Base-by-base conservation (phyloP, 2,113 vertebrate species). In the Holacanthus passer region DNA sequence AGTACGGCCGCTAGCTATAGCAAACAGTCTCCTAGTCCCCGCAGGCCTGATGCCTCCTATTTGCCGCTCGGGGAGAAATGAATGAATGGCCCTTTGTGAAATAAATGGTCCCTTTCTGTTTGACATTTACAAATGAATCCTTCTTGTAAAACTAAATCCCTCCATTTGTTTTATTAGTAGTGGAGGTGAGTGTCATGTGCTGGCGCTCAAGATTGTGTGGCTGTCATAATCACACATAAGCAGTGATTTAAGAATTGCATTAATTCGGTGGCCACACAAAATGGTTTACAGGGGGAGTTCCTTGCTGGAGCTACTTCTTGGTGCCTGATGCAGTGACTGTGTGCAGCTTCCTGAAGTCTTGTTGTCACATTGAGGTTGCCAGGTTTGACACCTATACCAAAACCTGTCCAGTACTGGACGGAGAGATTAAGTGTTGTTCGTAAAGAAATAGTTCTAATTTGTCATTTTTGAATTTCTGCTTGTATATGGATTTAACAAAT, bases 11-110 rank as follows among this genome's bases (percentile, higher is more conserved):
- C 80, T 59, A 83, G 90, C 86, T 89, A 79, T 48, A 77, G 86
- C 84, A 86, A 92, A 89, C 89, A 82, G 80, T 60, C 69, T 73
- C 87, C 56, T 10, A 52, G 76, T 87, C 79, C 85, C 88, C 58
- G 45, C 59, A 35, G 87, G 86, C 74, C 66, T n/a, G 65, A 82
- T 75, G 65, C 81, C 81, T 89, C 75, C 87, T 81, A 76, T 89
- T 87, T 88, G 85, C 85, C 27, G 52, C 83, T 82, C 41, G 52
- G 86, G 73, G 70, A 84, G 69, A 73, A 83, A 90, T 84, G 82
- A 85, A 91, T 90, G 84, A 91, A 93, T 81, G 75, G 76, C 32
- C 63, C 83, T 90, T 89, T 91, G 92, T 88, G 81, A 85, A 90
- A 88, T 81, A 88, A 93, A 91, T 87, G 50, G 79, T 82, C 66